Base-by-base conservation (phyloP, 2,113 vertebrate genomes). In the Trinectes maculatus region DNA sequence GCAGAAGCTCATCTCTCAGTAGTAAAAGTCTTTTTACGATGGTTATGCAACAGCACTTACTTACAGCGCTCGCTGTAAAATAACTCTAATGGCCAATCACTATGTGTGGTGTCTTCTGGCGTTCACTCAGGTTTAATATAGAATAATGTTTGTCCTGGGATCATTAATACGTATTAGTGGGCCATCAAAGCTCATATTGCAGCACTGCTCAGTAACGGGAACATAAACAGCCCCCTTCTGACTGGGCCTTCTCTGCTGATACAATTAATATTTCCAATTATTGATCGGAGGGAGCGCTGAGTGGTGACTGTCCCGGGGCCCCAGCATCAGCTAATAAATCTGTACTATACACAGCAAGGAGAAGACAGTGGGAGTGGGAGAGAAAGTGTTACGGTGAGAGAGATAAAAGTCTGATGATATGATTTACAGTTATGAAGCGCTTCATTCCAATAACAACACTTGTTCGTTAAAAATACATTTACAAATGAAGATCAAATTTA, bases 261-360 rank as follows among this genome's bases (percentile, higher is more conserved):
- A 92, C 91, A 92, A 93, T 93, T 92, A 92, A 93, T 94, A 93
- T 92, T 92, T 89, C 91, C 91, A 91, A 92, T 92, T 92, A 93
- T 92, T 92, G 91, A 92, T 93, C 85, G 71, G 86, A 90, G 82
- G 85, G 78, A 89, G 82, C 81, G 85, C 90, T 89, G 88, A 88
- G 87, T 77, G 83, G 84, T 90, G 87, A 87, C 86, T 91, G 91
- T 89, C 90, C 71, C 31, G 85, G 85, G 83, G 73, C 87, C 79
- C 71, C 52, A 22, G 62, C 80, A 70, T 60, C 65, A 73, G 56
- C 83, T 89, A 83, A 86, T 91, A 91, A 92, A 92, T 92, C 86
- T 89, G 74, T 74, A 67, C 60, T 72, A 66, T 79, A 65, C 79
- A 83, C 86, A 88, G 80, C 70, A 61, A 22, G 70, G 72, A 52